These are phyloP conservation scores for Orthonevra nobilis DNA, from an alignment of 2,888 invertebrate genomes.

Conservation along the genomic window DNA sequence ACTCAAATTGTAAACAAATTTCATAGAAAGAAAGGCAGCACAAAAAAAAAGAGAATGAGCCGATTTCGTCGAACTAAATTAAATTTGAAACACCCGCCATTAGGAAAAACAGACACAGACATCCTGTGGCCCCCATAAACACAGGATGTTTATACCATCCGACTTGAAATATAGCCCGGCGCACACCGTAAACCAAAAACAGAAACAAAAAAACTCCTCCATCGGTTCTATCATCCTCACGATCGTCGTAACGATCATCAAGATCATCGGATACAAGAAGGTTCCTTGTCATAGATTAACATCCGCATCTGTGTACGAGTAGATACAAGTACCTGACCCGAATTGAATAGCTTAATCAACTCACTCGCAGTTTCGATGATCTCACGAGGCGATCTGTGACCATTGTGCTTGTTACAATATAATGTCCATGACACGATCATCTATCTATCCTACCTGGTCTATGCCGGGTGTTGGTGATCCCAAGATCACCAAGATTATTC, in stretches of 20 bases:
- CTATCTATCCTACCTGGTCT: constrained; percentile 27
- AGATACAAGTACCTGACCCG: background rate
- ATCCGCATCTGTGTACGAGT: constrained; percentile 15
- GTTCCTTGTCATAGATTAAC: constrained; percentile 28
- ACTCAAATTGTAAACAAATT: constrained; percentile 46
- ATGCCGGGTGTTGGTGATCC: constrained; percentile 22
- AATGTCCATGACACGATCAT: constrained; percentile 14
- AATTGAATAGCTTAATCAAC: constrained; percentile 24
- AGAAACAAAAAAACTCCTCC: constrained; percentile 7
- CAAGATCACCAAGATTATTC: constrained; percentile 10
- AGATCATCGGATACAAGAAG: constrained; percentile 15
- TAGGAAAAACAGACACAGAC: constrained; percentile 43
- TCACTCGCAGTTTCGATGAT: no score
- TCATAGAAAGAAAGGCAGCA: constrained; percentile 1
- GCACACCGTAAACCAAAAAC: no score
- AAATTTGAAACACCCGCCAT: constrained; percentile 32
- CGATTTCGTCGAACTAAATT: constrained; percentile 47
- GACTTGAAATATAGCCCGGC: constrained; percentile 7
- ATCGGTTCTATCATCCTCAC: constrained; percentile 38
- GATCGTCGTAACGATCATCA: constrained; percentile 36
- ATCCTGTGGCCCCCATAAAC: constrained; percentile 57
- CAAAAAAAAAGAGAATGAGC: constrained; percentile 31
- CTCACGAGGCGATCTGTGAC: no score
- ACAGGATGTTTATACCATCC: constrained; percentile 63
- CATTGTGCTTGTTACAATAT: constrained; percentile 18